Percentiles rank a stretch among this genome's conserved stretches.
Evolutionary conservation across 2,113 vertebrate genomes (phyloP).

Genomic region (Ciconia boyciana): DNA sequence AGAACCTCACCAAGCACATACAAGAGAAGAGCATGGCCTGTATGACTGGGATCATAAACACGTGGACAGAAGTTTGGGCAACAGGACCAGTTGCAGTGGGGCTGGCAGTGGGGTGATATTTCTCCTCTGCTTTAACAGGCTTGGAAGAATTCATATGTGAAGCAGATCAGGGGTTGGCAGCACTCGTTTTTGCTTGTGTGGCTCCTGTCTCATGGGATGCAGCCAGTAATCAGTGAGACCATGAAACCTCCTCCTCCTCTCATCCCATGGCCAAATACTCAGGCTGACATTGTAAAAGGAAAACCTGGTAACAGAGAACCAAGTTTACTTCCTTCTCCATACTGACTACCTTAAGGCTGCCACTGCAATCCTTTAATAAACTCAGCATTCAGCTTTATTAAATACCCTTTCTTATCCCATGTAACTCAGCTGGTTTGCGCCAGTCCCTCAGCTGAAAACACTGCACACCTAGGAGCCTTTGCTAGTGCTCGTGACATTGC

Average conservation of each 20-base stretch:
- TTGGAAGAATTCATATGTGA: neutral
- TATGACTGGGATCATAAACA: neutral
- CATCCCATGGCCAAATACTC: neutral
- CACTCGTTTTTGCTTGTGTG: accelerated
- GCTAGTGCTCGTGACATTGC: neutral
- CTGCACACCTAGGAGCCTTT: neutral
- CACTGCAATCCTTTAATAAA: neutral
- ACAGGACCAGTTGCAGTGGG: neutral
- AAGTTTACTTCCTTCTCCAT: neutral
- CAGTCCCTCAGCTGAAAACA: neutral
- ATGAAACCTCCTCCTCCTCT: neutral
- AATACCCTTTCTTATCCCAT: neutral
- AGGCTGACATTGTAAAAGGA: neutral
- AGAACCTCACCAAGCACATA: neutral
- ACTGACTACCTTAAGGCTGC: neutral
- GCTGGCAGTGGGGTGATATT: neutral
- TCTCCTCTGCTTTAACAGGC: neutral
- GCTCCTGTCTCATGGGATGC: neutral
- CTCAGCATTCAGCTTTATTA: neutral
- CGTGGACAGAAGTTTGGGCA: neutral
- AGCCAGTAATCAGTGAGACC: neutral
- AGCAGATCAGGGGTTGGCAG: neutral
- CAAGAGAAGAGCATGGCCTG: neutral
- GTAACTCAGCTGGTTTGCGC: neutral
- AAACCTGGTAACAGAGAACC: neutral